These are phyloP conservation scores for Pseudorhombus dupliciocellatus DNA, from an alignment of 2,113 vertebrate genomes.

Conservation along the genomic window DNA sequence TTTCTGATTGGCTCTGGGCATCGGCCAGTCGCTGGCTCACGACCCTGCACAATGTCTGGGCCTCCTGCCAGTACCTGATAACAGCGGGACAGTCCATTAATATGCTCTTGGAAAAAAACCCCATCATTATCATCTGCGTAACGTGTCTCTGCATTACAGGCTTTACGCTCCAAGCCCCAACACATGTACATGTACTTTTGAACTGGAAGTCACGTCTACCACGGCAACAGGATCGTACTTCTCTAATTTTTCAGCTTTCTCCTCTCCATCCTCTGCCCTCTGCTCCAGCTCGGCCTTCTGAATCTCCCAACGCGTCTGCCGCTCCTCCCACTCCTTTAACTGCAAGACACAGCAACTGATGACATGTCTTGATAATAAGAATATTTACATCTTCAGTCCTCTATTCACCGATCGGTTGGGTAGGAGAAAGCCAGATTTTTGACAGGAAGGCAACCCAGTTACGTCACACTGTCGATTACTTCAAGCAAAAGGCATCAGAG, in stretches of 20 bases:
- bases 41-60: conserved; percentile 89
- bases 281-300: conserved; percentile 83
- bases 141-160: background rate
- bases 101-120: conserved; percentile 1
- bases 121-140: background rate
- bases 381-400: background rate
- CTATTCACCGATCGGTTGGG: conserved; percentile 18
- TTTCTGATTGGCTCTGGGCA: conserved; percentile 88
- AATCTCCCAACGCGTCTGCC: conserved; percentile 81
- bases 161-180: background rate
- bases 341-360: conserved; percentile 45
- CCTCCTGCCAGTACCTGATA: conserved; percentile 88
- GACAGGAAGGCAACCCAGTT: conserved; percentile 52
- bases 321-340: conserved; percentile 82
- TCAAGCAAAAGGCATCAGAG: conserved; percentile 51
- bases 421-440: conserved; percentile 32
- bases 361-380: background rate
- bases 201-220: too few species aligned
- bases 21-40: conserved; percentile 89
- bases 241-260: conserved; percentile 89
- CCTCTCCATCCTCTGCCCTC: conserved; percentile 85
- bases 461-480: conserved; percentile 57
- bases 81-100: conserved; percentile 24
- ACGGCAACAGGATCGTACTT: conserved; percentile 52
- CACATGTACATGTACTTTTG: too few species aligned